phyloP scores from a whole-genome alignment of 1,140 invertebrate genomes.

The Metaphire vulgaris region DNA sequence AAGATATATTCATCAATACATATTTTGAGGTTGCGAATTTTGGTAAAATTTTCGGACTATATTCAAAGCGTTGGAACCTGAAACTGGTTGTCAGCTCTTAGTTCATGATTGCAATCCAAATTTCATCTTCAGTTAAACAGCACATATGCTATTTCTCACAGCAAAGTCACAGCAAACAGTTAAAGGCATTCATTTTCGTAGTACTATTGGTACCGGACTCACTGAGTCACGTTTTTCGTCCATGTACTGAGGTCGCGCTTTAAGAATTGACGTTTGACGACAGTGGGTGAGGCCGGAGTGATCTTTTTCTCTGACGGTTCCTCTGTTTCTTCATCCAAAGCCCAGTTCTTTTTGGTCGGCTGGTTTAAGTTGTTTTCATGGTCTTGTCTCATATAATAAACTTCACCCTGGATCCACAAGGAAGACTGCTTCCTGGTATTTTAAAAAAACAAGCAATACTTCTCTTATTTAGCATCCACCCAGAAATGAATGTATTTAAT shows the following conservation, averaged over 20 bases:
- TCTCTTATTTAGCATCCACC: no score
- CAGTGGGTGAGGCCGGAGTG: neutral
- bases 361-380: neutral
- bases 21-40: no score
- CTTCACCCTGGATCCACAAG: neutral
- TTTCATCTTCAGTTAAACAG: neutral
- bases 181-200: no score
- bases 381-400: neutral
- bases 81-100: neutral
- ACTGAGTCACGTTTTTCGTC: neutral
- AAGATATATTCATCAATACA: no score
- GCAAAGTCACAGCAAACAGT: no score
- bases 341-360: neutral
- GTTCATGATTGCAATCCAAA: neutral
- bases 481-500: no score
- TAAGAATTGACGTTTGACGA: neutral
- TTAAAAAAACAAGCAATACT: neutral
- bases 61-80: neutral
- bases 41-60: neutral
- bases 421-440: neutral
- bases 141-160: neutral
- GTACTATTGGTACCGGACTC: neutral
- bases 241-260: neutral
- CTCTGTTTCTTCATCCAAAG: neutral
- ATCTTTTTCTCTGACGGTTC: neutral